phyloP scores from a whole-genome alignment of 2,797 vertebrate species.

The Myotis findleyi region DNA sequence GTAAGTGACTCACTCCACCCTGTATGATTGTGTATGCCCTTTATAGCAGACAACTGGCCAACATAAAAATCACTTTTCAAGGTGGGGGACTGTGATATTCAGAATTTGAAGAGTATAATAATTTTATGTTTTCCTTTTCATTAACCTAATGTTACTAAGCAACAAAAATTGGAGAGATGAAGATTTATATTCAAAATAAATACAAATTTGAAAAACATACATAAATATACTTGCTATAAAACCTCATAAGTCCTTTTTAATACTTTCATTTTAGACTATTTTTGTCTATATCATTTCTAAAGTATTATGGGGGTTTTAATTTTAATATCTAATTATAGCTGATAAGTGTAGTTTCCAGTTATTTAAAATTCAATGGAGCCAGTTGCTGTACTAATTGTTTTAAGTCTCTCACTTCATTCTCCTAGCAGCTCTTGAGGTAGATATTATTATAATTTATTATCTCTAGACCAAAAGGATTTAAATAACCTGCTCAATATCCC shows the following conservation, averaged over 20 bases:
- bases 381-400: background rate
- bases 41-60: background rate
- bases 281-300: slow-evolving; percentile 30
- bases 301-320: background rate
- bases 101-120: background rate
- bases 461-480: slow-evolving; percentile 9
- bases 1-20: fast-evolving
- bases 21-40: background rate
- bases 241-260: background rate
- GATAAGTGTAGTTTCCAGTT: background rate
- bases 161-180: background rate
- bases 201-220: background rate
- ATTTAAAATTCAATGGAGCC: background rate
- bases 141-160: background rate
- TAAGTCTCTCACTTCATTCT: background rate
- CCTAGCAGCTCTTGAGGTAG: background rate
- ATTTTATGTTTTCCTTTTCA: background rate
- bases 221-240: background rate
- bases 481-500: background rate
- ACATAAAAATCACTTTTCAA: background rate
- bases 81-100: background rate
- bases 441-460: slow-evolving; percentile 31
- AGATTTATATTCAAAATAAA: slow-evolving; percentile 28
- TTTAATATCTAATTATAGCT: slow-evolving; percentile 53
- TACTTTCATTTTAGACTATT: background rate